These are phyloP conservation scores for Anableps anableps DNA, from an alignment of 2,797 vertebrate genomes.

Conservation along the genomic window DNA sequence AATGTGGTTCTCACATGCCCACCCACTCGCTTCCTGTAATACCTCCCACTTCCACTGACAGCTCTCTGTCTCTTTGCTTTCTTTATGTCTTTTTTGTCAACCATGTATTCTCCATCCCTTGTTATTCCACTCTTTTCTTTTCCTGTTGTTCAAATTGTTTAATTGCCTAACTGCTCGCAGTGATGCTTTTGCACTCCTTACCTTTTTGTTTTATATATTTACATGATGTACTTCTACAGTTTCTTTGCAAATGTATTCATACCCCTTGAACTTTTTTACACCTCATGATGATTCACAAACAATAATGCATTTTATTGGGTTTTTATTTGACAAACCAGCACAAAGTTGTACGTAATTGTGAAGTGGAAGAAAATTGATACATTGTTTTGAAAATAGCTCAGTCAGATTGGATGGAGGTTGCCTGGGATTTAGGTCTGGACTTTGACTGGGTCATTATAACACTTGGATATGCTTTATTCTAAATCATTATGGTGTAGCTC, in stretches of 20 bases:
- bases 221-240: slow-evolving; percentile 20
- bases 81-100: slow-evolving; percentile 55
- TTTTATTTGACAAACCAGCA: background rate
- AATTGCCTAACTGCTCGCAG: slow-evolving; percentile 16
- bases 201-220: slow-evolving; percentile 15
- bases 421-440: background rate
- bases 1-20: slow-evolving; percentile 81
- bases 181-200: slow-evolving; percentile 16
- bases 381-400: background rate
- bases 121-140: slow-evolving; percentile 27
- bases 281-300: background rate
- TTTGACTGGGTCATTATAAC: background rate
- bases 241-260: background rate
- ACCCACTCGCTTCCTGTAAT: slow-evolving; percentile 86
- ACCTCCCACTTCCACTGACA: slow-evolving; percentile 85
- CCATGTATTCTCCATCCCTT: slow-evolving; percentile 37
- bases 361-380: background rate
- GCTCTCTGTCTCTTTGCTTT: slow-evolving; percentile 66
- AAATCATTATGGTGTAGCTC: background rate
- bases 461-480: background rate
- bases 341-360: background rate
- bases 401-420: background rate
- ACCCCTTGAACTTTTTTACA: background rate
- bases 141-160: slow-evolving; percentile 28
- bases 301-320: background rate